Evolutionary conservation across 2,113 vertebrate species (phyloP).

Genomic region (Rutilus rutilus): DNA sequence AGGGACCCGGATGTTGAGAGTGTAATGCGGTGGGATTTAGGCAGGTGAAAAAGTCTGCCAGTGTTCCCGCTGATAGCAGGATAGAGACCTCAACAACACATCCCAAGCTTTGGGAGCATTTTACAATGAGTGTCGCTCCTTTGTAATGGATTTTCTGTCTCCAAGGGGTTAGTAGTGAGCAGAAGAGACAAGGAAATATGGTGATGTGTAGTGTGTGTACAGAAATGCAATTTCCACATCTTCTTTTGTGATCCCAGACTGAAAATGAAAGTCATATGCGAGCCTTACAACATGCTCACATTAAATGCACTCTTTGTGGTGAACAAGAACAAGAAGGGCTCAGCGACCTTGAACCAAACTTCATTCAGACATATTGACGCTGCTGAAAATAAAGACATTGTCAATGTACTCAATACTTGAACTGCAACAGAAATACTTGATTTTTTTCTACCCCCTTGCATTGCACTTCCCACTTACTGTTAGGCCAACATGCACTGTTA

Average conservation of each 20-base stretch:
- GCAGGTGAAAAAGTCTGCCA: slow-evolving; percentile 74
- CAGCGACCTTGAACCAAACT: slow-evolving; percentile 49
- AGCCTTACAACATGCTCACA: slow-evolving; percentile 44
- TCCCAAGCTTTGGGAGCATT: slow-evolving; percentile 68
- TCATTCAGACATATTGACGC: background rate
- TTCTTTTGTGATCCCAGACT: slow-evolving; percentile 45
- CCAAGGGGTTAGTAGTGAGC: slow-evolving; percentile 67
- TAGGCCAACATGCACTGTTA: slow-evolving; percentile 56
- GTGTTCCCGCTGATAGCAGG: slow-evolving; percentile 69
- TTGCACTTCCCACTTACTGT: slow-evolving; percentile 72
- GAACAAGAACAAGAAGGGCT: slow-evolving; percentile 36
- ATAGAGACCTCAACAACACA: slow-evolving; percentile 66
- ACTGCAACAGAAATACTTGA: slow-evolving; percentile 60
- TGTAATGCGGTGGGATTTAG: slow-evolving; percentile 72
- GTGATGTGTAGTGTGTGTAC: slow-evolving; percentile 60
- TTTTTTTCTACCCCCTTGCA: slow-evolving; percentile 71
- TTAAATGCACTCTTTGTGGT: slow-evolving; percentile 4
- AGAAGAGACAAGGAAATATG: slow-evolving; percentile 70
- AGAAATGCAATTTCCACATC: slow-evolving; percentile 54
- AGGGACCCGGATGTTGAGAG: slow-evolving; percentile 37
- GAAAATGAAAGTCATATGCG: slow-evolving; percentile 49
- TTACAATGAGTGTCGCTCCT: slow-evolving; percentile 66
- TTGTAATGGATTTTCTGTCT: slow-evolving; percentile 75
- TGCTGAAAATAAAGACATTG: slow-evolving; percentile 24
- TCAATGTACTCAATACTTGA: slow-evolving; percentile 3